These are phyloP conservation scores for Mormyrops attenuatus DNA, from an alignment of 2,797 vertebrate genomes.

Conservation along the genomic window DNA sequence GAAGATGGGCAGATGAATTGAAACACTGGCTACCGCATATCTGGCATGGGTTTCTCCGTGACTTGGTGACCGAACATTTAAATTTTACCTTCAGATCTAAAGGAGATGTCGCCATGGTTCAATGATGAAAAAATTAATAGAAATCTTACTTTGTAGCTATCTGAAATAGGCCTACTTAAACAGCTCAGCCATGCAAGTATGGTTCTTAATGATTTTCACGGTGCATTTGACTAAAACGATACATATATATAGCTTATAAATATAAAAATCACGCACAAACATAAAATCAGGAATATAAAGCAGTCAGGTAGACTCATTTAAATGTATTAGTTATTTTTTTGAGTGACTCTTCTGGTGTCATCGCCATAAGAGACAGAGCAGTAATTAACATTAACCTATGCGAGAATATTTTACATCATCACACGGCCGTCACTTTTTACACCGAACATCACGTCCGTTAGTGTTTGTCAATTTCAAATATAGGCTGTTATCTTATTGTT, in stretches of 20 bases:
- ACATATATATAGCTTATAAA: neutral
- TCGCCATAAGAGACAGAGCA: neutral
- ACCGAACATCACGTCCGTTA: neutral
- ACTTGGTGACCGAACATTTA: neutral
- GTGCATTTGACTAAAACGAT: neutral
- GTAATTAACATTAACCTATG: neutral
- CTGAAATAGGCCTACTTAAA: neutral
- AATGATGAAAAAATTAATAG: neutral
- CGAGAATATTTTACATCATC: neutral
- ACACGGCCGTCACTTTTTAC: neutral
- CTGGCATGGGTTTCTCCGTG: neutral
- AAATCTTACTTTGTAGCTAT: neutral
- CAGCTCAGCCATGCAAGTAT: neutral
- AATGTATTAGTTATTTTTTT: neutral
- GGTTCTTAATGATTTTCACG: neutral
- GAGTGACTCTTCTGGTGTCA: neutral
- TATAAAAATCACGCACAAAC: neutral
- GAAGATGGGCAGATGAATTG: neutral
- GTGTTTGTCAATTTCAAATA: neutral
- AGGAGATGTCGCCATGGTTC: neutral
- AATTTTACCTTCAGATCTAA: neutral
- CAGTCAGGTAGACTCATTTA: neutral
- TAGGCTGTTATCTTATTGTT: neutral
- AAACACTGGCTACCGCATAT: neutral
- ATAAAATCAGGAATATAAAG: neutral